Base-by-base conservation (phyloP, 1,140 invertebrate species). In the Sinonovacula constricta region DNA sequence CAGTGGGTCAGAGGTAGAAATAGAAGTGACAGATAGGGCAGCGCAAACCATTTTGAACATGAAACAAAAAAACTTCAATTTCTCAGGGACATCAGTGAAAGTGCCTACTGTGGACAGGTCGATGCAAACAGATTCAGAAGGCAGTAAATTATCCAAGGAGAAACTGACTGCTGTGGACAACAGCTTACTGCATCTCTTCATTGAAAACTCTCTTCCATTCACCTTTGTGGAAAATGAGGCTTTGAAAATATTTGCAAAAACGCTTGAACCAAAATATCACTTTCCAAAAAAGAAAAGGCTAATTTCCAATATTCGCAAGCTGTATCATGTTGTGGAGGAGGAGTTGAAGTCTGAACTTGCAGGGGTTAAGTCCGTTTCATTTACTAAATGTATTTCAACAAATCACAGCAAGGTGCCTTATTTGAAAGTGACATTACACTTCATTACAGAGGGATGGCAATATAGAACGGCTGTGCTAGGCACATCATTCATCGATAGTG, bases 281-380 rank as follows among this genome's bases (percentile, higher is more conserved):
- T 76, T 76, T 59, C 72, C 72, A 3, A 76, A 76, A 51, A 76
- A 65, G 28, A 76, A 76, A 33, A 76, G 67, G 45, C 60, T 76
- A 24, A 66, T 76, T n/a, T 57, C 72, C 22, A 30, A 76, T 7
- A 60, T 76, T 57, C 62, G 63, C 28, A 56, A 57, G 53, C 14
- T 76, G 63, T 67, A 67, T 26, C 56, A 67, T 51, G 7, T 33
- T 54, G 63, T 76, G n/a, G 59, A 67, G 45, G 53, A 76, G n/a
- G 7, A 28, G 31, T 53, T 76, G 24, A 56, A 59, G 22, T 28
- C 22, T 28, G 62, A 76, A 45, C 18, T 76, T n/a, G 1, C 15
- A 14, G 51, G 34, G 7, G 31, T 26, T 18, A 39, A 36, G 10
- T 66, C 72, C 18, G 31, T 57, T 12, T 31, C 28, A 33, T 67